phyloP scores from a whole-genome alignment of 1,140 invertebrate species.

The Heliconius melpomene region DNA sequence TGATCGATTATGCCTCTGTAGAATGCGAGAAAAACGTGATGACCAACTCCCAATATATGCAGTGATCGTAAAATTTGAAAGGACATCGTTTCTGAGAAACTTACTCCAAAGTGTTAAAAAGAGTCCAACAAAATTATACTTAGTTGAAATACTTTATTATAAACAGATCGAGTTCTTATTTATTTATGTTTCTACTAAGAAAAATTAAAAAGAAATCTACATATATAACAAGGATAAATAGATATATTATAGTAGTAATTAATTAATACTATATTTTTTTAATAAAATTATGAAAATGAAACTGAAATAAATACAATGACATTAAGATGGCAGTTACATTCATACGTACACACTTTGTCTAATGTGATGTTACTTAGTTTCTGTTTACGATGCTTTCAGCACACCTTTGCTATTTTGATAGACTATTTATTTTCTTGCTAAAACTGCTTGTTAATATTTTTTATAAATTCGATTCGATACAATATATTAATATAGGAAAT shows the following conservation, averaged over 20 bases:
- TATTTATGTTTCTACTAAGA: too few relatives aligned
- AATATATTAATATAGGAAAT: too few relatives aligned
- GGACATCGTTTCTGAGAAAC: background rate
- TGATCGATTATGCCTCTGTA: too few relatives aligned
- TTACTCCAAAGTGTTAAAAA: background rate
- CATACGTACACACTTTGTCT: conserved; percentile 36
- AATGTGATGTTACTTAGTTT: conserved; percentile 57
- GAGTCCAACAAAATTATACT: background rate
- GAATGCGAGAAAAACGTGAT: too few relatives aligned
- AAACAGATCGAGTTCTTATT: too few relatives aligned
- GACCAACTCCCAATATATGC: background rate
- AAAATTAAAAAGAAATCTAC: too few relatives aligned
- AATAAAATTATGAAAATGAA: too few relatives aligned
- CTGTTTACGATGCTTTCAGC: conserved; percentile 75
- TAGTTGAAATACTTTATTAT: too few relatives aligned
- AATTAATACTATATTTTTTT: too few relatives aligned
- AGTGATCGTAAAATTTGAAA: conserved; percentile 1
- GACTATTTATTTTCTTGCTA: background rate
- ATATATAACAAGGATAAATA: too few relatives aligned
- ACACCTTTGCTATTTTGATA: conserved; percentile 47
- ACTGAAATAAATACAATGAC: too few relatives aligned
- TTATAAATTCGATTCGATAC: background rate
- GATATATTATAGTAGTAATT: too few relatives aligned
- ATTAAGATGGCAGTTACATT: conserved; percentile 14
- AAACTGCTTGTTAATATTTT: background rate